Percentiles rank a stretch among this genome's conserved stretches.
These are phyloP conservation scores for Urosaurus nigricauda DNA, from an alignment of 2,797 vertebrate species.

Conservation along the genomic window DNA sequence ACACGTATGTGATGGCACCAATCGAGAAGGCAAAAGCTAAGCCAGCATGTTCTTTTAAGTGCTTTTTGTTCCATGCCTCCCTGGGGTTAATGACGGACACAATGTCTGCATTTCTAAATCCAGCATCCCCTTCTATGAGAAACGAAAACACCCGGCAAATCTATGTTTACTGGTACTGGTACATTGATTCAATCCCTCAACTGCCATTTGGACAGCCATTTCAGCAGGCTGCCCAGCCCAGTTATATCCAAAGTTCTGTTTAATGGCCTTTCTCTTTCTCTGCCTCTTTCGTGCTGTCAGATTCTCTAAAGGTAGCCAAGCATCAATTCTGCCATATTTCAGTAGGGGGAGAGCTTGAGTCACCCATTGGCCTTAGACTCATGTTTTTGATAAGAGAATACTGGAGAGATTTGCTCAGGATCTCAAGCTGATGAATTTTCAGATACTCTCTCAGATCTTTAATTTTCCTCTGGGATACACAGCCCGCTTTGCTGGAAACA, in stretches of 20 bases:
- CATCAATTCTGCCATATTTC: conserved; percentile 2
- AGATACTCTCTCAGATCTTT: conserved; percentile 54
- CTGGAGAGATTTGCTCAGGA: conserved; percentile 16
- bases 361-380: not conserved
- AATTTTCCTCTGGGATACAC: conserved; percentile 58
- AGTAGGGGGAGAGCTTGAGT: conserved; percentile 72
- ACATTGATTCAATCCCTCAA: rapidly evolving
- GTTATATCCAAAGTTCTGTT: rapidly evolving
- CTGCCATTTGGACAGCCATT: not conserved
- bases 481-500: conserved; percentile 28
- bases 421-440: conserved; percentile 46
- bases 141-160: not conserved
- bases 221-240: not conserved
- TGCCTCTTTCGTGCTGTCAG: not conserved
- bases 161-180: not conserved
- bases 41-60: rapidly evolving
- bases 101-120: not conserved
- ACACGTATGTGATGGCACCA: not conserved
- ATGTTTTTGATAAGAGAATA: not conserved
- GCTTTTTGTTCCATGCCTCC: rapidly evolving
- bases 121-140: not conserved
- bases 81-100: not conserved
- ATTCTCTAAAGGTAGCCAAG: not conserved
- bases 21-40: not conserved
- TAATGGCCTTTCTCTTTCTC: rapidly evolving